A percentile compares a stretch with the other conserved stretches of the same genome.
phyloP scores from a whole-genome alignment of 2,888 invertebrate genomes.

The Epirrhoe alternata region DNA sequence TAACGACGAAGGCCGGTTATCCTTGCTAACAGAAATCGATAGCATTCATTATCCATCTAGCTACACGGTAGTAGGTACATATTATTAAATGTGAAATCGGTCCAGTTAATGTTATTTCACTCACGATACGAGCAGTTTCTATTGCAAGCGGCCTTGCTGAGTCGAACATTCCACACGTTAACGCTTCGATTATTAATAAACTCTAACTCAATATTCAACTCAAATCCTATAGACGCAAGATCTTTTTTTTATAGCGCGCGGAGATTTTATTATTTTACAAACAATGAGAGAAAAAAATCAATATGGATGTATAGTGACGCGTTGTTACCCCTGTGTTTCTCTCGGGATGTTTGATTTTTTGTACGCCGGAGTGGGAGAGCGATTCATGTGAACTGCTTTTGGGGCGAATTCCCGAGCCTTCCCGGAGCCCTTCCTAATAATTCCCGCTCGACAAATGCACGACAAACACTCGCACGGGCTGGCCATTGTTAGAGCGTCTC shows the following conservation, averaged over 20 bases:
- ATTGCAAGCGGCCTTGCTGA: conserved; percentile 82
- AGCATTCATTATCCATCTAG: conserved; percentile 43
- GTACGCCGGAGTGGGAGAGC: conserved; percentile 82
- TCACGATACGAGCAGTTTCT: conserved; percentile 82
- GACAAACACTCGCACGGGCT: conserved; percentile 83
- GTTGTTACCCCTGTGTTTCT: conserved; percentile 85
- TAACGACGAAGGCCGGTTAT: conserved; percentile 35
- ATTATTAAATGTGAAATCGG: conserved; percentile 78
- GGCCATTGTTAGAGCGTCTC: conserved; percentile 76
- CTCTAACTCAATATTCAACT: conserved; percentile 78
- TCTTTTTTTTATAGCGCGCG: conserved; percentile 71
- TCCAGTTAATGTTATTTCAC: conserved; percentile 79
- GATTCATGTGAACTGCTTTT: conserved; percentile 85
- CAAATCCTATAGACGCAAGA: conserved; percentile 76
- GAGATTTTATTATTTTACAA: conserved; percentile 81
- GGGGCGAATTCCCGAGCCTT: conserved; percentile 85
- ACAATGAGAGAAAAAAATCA: conserved; percentile 83
- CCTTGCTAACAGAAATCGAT: conserved; percentile 43
- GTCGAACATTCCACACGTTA: conserved; percentile 83
- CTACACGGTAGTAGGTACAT: conserved; percentile 52
- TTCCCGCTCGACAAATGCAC: conserved; percentile 84
- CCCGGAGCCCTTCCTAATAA: conserved; percentile 83
- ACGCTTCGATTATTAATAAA: conserved; percentile 84
- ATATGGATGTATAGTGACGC: conserved; percentile 81
- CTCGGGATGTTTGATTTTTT: conserved; percentile 85